phyloP scores from a whole-genome alignment of 2,113 vertebrate genomes.

The Passer domesticus region DNA sequence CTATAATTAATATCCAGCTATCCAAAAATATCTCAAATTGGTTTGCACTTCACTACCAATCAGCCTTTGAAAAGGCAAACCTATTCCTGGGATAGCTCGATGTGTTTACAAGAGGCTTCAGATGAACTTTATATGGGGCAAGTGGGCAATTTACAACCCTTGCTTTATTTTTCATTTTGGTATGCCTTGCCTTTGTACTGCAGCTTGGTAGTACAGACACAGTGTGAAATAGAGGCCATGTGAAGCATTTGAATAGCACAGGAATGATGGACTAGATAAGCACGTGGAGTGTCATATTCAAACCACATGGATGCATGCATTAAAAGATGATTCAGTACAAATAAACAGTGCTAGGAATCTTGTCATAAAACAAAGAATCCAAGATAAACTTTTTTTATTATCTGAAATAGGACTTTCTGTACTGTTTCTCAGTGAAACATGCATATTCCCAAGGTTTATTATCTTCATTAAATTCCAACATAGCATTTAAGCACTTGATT shows the following conservation, averaged over 20 bases:
- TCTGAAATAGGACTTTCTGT: background rate
- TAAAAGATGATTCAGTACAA: background rate
- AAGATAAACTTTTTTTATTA: background rate
- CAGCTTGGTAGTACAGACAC: background rate
- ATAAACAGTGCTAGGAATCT: background rate
- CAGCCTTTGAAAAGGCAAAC: background rate
- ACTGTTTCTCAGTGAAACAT: background rate
- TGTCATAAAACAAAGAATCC: background rate
- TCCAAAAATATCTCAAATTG: background rate
- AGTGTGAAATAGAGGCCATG: background rate
- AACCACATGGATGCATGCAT: background rate
- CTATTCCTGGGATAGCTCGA: background rate
- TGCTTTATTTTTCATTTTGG: background rate
- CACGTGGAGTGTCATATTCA: background rate
- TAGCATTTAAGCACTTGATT: background rate
- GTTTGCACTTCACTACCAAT: background rate
- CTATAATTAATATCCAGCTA: background rate
- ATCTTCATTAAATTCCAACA: background rate
- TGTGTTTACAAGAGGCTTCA: background rate
- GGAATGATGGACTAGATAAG: background rate
- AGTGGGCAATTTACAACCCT: background rate
- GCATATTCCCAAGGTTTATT: conserved; percentile 9
- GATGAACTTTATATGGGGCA: background rate
- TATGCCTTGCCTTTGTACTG: background rate
- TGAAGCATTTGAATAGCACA: background rate